Evolutionary conservation across 1,140 invertebrate genomes (phyloP).

Genomic region (Penaeus vannamei): DNA sequence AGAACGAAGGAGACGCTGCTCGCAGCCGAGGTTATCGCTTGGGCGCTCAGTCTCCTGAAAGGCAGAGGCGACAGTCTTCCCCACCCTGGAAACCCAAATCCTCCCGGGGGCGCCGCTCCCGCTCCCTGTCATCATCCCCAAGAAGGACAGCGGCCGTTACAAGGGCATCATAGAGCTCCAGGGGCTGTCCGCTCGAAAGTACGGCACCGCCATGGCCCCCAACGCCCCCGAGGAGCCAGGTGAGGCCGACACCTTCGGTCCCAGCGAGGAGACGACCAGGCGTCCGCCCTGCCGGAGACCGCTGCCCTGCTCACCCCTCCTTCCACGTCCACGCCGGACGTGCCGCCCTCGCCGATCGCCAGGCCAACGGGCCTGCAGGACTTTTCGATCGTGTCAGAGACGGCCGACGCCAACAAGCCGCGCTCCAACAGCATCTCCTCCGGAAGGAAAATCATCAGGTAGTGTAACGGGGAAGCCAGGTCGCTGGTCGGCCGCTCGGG

Average conservation of each 20-base stretch:
- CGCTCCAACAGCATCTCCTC: background rate
- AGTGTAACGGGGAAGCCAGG: background rate
- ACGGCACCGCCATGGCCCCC: background rate
- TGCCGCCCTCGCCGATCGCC: constrained; percentile 8
- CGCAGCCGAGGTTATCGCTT: too few relatives aligned
- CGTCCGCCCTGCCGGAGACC: background rate
- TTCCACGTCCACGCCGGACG: background rate
- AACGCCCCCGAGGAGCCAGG: background rate
- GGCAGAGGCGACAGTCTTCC: too few relatives aligned
- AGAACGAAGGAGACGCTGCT: too few relatives aligned
- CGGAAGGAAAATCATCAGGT: constrained; percentile 53
- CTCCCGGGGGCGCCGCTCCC: background rate
- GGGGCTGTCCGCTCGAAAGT: background rate
- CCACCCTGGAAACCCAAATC: background rate
- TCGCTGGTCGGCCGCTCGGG: too few relatives aligned
- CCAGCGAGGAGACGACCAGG: background rate
- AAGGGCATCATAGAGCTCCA: constrained; percentile 7
- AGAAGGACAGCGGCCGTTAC: background rate
- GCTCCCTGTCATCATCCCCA: background rate
- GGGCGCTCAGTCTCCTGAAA: too few relatives aligned
- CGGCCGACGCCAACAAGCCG: too few relatives aligned
- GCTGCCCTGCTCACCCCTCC: background rate
- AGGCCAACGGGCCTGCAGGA: constrained; percentile 2
- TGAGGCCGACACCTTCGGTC: background rate
- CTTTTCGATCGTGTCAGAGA: background rate